Percentiles rank a stretch among this genome's conserved stretches.
phyloP scores from a whole-genome alignment of 2,797 vertebrate species.

The Melanotaenia pygmaea region DNA sequence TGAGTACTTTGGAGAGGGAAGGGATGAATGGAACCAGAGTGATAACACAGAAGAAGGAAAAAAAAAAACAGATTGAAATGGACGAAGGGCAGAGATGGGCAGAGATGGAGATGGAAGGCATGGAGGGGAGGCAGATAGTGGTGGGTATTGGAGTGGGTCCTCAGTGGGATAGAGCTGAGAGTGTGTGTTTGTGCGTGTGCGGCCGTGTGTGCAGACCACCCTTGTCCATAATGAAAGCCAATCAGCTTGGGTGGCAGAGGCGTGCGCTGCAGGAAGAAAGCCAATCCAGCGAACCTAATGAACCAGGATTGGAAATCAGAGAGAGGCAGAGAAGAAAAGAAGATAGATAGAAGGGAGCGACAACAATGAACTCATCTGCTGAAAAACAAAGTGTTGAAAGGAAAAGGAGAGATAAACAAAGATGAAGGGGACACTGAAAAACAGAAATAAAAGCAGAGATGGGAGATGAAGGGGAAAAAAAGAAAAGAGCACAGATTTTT shows the following conservation, averaged over 20 bases:
- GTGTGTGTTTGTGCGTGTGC: slow-evolving; percentile 20
- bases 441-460: not conserved
- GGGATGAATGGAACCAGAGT: slow-evolving; percentile 49
- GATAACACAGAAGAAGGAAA: slow-evolving; percentile 30
- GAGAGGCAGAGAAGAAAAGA: slow-evolving; percentile 30
- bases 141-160: slow-evolving; percentile 61
- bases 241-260: slow-evolving; percentile 75
- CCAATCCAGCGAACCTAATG: slow-evolving; percentile 81
- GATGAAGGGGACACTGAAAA: slow-evolving; percentile 6
- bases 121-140: slow-evolving; percentile 43
- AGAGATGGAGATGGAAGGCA: slow-evolving; percentile 56
- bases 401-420: slow-evolving; percentile 37
- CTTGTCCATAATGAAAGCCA: slow-evolving; percentile 79
- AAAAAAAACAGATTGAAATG: slow-evolving; percentile 59
- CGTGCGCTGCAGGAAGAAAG: slow-evolving; percentile 73
- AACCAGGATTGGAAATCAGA: slow-evolving; percentile 82
- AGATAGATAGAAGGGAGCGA: slow-evolving; percentile 22
- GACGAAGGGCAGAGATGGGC: slow-evolving; percentile 59
- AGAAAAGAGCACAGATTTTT: not conserved
- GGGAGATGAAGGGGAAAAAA: not conserved
- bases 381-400: slow-evolving; percentile 27
- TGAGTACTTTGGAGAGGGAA: slow-evolving; percentile 42
- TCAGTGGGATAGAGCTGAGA: slow-evolving; percentile 42
- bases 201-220: slow-evolving; percentile 48
- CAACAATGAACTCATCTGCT: slow-evolving; percentile 41